phyloP scores from a whole-genome alignment of 2,888 invertebrate species.

The Branchipolynoe longqiensis region DNA sequence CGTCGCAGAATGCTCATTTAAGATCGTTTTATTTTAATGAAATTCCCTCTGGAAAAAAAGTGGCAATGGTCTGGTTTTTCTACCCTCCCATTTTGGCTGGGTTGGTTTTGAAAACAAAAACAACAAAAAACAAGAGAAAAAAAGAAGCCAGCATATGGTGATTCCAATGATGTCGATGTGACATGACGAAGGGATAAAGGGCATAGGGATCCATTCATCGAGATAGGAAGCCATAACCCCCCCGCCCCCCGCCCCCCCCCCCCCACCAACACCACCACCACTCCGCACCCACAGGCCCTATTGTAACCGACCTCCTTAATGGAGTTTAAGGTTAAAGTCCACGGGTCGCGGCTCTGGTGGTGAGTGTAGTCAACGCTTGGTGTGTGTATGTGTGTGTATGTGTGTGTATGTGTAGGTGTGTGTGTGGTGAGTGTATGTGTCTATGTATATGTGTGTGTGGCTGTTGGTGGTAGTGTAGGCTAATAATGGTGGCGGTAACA shows the following conservation, averaged over 20 bases:
- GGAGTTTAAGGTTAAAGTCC: slow-evolving; percentile 33
- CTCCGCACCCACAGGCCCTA: not conserved
- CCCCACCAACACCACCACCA: not conserved
- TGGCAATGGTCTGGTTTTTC: slow-evolving; percentile 9
- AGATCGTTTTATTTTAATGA: slow-evolving; percentile 46
- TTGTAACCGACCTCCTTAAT: slow-evolving; percentile 10
- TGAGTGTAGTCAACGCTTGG: too few relatives aligned
- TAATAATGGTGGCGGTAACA: not conserved
- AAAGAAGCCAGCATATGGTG: slow-evolving; percentile 32
- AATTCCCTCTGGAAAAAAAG: slow-evolving; percentile 44
- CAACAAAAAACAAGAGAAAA: too few relatives aligned
- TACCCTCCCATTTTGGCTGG: too few relatives aligned
- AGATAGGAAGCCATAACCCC: not conserved
- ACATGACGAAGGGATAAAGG: slow-evolving; percentile 23
- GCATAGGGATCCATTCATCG: slow-evolving; percentile 1
- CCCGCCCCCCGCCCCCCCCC: not conserved
- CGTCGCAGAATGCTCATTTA: slow-evolving; percentile 48
- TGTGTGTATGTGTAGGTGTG: not conserved
- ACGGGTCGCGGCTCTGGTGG: too few relatives aligned
- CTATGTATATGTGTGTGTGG: not conserved
- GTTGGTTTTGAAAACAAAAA: too few relatives aligned
- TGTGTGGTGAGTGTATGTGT: not conserved
- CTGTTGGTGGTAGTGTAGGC: not conserved
- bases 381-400: not conserved
- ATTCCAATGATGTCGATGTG: slow-evolving; percentile 29